phyloP scores from a whole-genome alignment of 2,888 invertebrate genomes.

The Boloria selene region DNA sequence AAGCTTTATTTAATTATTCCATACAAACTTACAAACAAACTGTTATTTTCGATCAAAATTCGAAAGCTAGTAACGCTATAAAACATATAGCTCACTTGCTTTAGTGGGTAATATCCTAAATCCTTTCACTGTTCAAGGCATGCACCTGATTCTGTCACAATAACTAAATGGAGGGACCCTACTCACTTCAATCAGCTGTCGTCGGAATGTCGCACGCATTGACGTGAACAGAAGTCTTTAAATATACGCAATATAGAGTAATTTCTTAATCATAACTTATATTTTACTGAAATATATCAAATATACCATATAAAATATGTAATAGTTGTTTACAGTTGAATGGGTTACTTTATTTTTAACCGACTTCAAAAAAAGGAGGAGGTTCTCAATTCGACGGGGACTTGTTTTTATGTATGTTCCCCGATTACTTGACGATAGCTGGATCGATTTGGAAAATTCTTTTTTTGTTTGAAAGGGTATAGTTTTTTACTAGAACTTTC shows the following conservation, averaged over 20 bases:
- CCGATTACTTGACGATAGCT: no score
- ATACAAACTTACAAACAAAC: no score
- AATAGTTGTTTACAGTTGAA: neutral
- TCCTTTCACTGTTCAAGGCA: conserved; percentile 41
- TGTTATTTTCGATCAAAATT: neutral
- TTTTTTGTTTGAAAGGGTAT: no score
- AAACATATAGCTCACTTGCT: neutral
- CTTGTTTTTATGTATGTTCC: no score
- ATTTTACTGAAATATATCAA: neutral
- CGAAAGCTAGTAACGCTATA: neutral
- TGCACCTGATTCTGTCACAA: conserved; percentile 46
- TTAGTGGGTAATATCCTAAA: conserved; percentile 23
- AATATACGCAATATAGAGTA: neutral
- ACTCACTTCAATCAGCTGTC: conserved; percentile 47
- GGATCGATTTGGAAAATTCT: no score
- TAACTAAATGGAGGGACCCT: conserved; percentile 45
- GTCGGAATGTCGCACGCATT: conserved; percentile 41
- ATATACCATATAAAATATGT: no score
- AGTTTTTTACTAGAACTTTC: no score
- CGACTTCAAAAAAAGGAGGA: no score
- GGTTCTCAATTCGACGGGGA: no score
- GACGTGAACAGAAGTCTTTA: conserved; percentile 40
- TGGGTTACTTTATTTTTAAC: neutral
- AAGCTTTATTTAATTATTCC: no score
- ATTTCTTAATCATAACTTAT: conserved; percentile 1